Conservation (phyloP, 2,888 invertebrate genomes). For the Anoncus sp. region DNA sequence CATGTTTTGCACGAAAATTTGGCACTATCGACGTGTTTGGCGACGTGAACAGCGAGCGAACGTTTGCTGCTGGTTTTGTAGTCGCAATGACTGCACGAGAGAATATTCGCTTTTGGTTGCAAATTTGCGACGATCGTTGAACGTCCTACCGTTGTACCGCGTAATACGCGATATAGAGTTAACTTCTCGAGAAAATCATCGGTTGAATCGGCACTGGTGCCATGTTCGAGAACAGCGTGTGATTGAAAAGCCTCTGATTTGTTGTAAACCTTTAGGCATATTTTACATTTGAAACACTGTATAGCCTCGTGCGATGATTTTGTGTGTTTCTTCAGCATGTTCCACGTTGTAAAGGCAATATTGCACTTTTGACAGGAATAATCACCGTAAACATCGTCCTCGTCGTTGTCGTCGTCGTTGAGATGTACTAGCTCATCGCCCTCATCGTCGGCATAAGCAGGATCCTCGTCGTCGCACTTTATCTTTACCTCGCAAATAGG, state of each 20-base stretch:
- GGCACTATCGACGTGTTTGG: constrained; percentile 22
- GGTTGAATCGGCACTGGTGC: background rate
- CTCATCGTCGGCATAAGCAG: background rate
- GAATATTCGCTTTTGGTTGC: constrained; percentile 37
- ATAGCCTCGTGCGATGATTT: constrained; percentile 54
- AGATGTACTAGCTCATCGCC: constrained; percentile 38
- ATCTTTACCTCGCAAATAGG: constrained; percentile 36
- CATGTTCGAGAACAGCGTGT: constrained; percentile 71
- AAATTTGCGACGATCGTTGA: background rate
- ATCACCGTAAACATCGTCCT: constrained; percentile 64
- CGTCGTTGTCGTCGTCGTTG: constrained; percentile 57
- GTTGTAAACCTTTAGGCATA: constrained; percentile 72
- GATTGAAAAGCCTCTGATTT: constrained; percentile 68
- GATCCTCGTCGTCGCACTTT: constrained; percentile 25
- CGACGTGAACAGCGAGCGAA: constrained; percentile 62
- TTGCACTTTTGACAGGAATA: constrained; percentile 65
- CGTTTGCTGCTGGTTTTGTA: constrained; percentile 69
- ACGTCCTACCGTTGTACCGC: constrained; percentile 14
- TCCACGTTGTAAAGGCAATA: constrained; percentile 52
- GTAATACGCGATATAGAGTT: constrained; percentile 45
- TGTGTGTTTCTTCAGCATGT: constrained; percentile 57
- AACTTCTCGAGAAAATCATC: constrained; percentile 34
- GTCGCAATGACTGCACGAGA: constrained; percentile 68
- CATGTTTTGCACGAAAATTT: constrained; percentile 60
- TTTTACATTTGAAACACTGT: constrained; percentile 72